These are phyloP conservation scores for Gadus chalcogrammus DNA, from an alignment of 2,113 vertebrate species.

Conservation along the genomic window DNA sequence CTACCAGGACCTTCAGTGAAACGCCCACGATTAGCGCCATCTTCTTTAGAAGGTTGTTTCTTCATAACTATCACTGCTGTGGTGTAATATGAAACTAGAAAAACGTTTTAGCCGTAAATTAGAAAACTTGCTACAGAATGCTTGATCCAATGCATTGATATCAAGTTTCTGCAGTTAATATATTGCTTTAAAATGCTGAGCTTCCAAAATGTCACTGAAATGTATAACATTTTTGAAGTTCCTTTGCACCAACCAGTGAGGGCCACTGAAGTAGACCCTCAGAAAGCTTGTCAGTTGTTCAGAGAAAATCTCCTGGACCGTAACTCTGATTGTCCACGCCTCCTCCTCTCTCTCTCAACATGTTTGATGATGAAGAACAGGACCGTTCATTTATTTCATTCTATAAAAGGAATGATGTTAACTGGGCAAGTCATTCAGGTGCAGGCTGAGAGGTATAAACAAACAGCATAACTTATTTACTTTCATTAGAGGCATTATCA, in stretches of 20 bases:
- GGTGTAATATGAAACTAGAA: too few species aligned
- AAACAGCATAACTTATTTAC: background rate
- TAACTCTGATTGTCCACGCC: background rate
- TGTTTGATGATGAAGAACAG: slow-evolving; percentile 1
- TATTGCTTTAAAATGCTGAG: too few species aligned
- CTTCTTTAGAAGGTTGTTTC: background rate
- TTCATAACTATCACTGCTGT: background rate
- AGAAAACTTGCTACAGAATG: too few species aligned
- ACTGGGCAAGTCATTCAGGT: background rate
- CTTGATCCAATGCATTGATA: too few species aligned
- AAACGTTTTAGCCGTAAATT: too few species aligned
- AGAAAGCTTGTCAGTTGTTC: background rate
- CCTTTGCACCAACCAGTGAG: background rate
- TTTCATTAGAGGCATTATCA: background rate
- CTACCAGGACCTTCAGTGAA: background rate
- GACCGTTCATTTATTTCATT: background rate
- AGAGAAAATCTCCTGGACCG: background rate
- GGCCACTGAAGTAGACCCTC: background rate
- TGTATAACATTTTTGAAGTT: background rate
- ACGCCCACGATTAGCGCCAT: background rate
- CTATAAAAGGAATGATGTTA: background rate
- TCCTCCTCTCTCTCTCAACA: background rate
- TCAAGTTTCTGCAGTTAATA: too few species aligned
- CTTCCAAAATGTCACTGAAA: background rate
- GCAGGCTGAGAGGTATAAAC: background rate